Percentiles rank a stretch among this genome's conserved stretches.
Conservation (phyloP, 1,140 invertebrate genomes). For the Ylistrum balloti region DNA sequence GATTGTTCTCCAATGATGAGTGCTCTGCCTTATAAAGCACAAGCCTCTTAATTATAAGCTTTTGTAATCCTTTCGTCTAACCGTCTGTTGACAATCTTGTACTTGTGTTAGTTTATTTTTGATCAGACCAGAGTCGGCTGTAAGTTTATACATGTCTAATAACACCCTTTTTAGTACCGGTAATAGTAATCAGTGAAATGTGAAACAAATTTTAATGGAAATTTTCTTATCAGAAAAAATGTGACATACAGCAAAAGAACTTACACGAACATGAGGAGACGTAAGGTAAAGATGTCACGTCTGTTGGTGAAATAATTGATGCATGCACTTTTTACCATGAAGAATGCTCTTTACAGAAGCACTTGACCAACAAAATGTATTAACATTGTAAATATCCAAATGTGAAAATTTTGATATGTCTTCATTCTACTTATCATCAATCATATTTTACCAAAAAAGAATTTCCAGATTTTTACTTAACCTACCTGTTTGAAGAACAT, state of each 20-base stretch:
- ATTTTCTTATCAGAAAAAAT: slow-evolving; percentile 35
- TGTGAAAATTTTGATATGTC: not conserved
- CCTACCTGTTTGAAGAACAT: not conserved
- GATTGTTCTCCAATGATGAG: not conserved
- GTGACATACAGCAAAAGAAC: not conserved
- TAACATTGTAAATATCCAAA: not conserved
- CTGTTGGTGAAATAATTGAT: not conserved
- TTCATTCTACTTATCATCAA: not conserved
- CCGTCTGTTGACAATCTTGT: not conserved
- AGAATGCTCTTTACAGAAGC: not conserved
- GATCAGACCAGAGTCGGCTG: not conserved
- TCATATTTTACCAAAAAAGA: not conserved
- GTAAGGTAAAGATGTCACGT: slow-evolving; percentile 33
- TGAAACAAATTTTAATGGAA: not conserved
- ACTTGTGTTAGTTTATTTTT: not conserved
- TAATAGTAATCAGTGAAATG: not conserved
- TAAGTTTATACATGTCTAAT: not conserved
- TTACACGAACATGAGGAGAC: not conserved
- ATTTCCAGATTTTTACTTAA: not conserved
- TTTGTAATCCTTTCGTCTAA: not conserved
- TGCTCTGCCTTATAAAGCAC: not conserved
- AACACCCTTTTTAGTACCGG: not conserved
- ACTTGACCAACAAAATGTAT: slow-evolving; percentile 1
- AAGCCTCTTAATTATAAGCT: slow-evolving; percentile 28
- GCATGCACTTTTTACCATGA: not conserved